Evolutionary conservation across 2,113 vertebrate genomes (phyloP).

Genomic region (Desmodus rotundus): DNA sequence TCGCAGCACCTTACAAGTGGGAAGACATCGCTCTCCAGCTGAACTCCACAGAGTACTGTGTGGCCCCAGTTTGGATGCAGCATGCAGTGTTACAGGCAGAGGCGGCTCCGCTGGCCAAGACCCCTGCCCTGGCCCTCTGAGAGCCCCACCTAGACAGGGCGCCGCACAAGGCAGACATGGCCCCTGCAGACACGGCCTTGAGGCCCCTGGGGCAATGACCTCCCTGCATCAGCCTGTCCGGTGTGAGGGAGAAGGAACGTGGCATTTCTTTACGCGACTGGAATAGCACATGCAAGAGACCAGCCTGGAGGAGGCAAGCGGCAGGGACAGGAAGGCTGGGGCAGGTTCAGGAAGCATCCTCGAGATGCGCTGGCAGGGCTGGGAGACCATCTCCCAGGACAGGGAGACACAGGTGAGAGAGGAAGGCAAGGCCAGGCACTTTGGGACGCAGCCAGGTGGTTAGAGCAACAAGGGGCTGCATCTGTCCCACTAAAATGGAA

Average conservation of each 20-base stretch:
- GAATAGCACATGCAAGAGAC: rapidly evolving
- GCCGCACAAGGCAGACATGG: rapidly evolving
- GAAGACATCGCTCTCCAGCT: not conserved
- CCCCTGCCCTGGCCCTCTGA: not conserved
- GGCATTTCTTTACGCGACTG: rapidly evolving
- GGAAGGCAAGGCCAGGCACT: not conserved
- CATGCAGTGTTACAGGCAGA: not conserved
- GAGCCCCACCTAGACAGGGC: too few species aligned
- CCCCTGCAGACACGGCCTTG: too few species aligned
- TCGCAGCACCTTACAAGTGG: not conserved
- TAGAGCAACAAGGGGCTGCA: rapidly evolving
- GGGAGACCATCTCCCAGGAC: too few species aligned
- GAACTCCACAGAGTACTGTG: not conserved
- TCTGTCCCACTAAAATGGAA: too few species aligned
- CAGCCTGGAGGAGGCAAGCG: not conserved
- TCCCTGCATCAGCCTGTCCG: rapidly evolving
- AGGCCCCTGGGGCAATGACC: not conserved
- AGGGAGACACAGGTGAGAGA: not conserved
- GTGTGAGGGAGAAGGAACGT: not conserved
- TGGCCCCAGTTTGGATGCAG: not conserved
- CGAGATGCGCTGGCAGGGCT: not conserved
- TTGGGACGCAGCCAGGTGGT: not conserved
- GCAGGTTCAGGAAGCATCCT: too few species aligned
- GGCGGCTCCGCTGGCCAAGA: rapidly evolving
- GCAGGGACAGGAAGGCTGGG: not conserved